Conservation (phyloP, 2,888 invertebrate species). For the Hemithea aestivaria region DNA sequence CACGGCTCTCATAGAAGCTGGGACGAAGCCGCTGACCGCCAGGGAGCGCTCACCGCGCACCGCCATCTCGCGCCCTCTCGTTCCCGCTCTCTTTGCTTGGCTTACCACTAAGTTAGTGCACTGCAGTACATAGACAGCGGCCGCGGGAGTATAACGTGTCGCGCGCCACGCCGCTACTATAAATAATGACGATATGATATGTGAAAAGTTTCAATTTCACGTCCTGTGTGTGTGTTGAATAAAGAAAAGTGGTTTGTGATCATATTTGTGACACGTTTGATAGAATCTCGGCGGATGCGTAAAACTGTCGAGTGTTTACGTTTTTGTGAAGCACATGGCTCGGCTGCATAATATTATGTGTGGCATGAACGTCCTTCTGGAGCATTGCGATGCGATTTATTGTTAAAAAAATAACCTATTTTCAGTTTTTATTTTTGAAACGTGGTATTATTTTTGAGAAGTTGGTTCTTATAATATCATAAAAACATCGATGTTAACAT, state of each 20-base stretch:
- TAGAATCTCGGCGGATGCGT: slow-evolving; percentile 39
- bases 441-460: too few relatives aligned
- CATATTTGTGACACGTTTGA: slow-evolving; percentile 20
- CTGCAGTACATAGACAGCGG: slow-evolving; percentile 56
- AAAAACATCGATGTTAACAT: slow-evolving; percentile 1
- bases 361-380: slow-evolving; percentile 36
- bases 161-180: slow-evolving; percentile 36
- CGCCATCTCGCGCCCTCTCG: slow-evolving; percentile 48
- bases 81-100: slow-evolving; percentile 56
- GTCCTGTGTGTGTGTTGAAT: slow-evolving; percentile 32
- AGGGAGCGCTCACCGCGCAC: not conserved
- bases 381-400: slow-evolving; percentile 43
- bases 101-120: slow-evolving; percentile 14
- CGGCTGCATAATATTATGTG: slow-evolving; percentile 36
- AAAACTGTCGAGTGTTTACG: slow-evolving; percentile 52
- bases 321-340: slow-evolving; percentile 48
- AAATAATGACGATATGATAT: slow-evolving; percentile 45
- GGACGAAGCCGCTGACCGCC: too few relatives aligned
- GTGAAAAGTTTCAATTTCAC: slow-evolving; percentile 38
- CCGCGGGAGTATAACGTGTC: slow-evolving; percentile 57
- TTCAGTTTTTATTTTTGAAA: too few relatives aligned
- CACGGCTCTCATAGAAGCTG: slow-evolving; percentile 9
- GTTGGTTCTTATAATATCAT: not conserved
- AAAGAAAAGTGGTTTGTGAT: slow-evolving; percentile 33
- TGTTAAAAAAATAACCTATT: too few relatives aligned